Base-by-base conservation (phyloP, 2,888 invertebrate species). In the Zygothrica quintamaculata region DNA sequence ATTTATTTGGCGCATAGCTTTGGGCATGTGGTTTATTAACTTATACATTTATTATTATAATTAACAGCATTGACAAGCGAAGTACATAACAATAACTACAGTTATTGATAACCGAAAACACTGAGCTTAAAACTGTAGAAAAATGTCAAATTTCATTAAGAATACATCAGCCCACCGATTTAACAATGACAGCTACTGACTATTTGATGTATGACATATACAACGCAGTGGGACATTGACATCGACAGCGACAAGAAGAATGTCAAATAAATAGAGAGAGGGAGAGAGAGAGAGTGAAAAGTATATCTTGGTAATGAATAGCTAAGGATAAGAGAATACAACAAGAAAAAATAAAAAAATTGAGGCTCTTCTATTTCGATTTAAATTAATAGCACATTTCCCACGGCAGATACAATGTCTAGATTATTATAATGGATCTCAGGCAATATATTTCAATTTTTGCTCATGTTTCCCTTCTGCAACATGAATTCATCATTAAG, bases 21-120 rank as follows among this genome's bases (percentile, higher is more conserved):
- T 18, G n/a, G 47, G 31, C 53, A 61, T 53, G 57, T 52, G 62
- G 59, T 80, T 74, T 74, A 84, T 87, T 87, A 80, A 67, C 48
- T 53, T 62, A 43, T 65, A 53, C 58, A 58, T 67, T 80, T 67
- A 66, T 33, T 53, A 44, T 43, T 58, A 47, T 68, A 62, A 81
- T 84, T 77, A 72, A 73, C 56, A 22, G 36, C 12, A 75, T 69
- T 68, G 76, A 59, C 76, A 71, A 76, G 51, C 42, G 52, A 16
- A 39, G 36, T 15, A 50, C 9, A 25, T 31, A 12, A 33, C 44
- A 47, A n/a, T n/a, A 39, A 15, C 57, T 42, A 36, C 39, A 15
- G 37, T 33, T 40, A 40, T 58, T 42, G 53, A 68, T 57, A 42
- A 68, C 53, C 58, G 56, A 36, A 40, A 43, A 55, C 69, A 55